phyloP scores from a whole-genome alignment of 2,888 invertebrate genomes.

The Chrysolina americana region DNA sequence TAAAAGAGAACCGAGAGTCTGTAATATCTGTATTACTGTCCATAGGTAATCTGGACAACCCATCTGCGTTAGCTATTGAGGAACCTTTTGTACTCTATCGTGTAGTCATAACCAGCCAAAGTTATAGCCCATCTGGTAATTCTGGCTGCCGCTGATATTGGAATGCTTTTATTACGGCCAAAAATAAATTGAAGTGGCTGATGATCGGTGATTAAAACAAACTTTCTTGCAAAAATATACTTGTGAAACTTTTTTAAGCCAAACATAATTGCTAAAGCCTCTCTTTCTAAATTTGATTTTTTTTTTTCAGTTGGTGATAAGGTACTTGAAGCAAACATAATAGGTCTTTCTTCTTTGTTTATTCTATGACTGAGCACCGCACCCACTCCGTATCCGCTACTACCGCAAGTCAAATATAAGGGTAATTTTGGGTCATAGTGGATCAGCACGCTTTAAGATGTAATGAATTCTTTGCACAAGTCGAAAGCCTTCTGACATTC shows the following conservation, averaged over 20 bases:
- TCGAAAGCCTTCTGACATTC: conserved; percentile 22
- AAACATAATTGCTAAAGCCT: background rate
- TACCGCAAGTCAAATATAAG: no score
- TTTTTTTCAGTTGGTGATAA: no score
- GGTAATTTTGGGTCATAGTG: no score
- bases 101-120: no score
- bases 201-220: conserved; percentile 43
- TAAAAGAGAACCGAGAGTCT: conserved; percentile 3
- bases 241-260: conserved; percentile 35
- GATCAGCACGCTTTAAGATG: conserved; percentile 11
- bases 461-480: conserved; percentile 11
- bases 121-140: conserved; percentile 30
- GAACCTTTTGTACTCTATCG: background rate
- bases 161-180: no score
- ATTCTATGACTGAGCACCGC: no score
- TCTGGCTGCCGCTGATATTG: no score
- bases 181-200: conserved; percentile 46
- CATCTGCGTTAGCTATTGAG: conserved; percentile 10
- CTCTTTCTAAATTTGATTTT: no score
- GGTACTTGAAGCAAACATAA: no score
- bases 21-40: conserved; percentile 6
- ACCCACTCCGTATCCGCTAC: no score
- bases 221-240: conserved; percentile 26
- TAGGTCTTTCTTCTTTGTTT: no score
- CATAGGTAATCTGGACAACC: conserved; percentile 4